phyloP scores from a whole-genome alignment of 2,113 vertebrate genomes.

The Anser brachyrhynchus region DNA sequence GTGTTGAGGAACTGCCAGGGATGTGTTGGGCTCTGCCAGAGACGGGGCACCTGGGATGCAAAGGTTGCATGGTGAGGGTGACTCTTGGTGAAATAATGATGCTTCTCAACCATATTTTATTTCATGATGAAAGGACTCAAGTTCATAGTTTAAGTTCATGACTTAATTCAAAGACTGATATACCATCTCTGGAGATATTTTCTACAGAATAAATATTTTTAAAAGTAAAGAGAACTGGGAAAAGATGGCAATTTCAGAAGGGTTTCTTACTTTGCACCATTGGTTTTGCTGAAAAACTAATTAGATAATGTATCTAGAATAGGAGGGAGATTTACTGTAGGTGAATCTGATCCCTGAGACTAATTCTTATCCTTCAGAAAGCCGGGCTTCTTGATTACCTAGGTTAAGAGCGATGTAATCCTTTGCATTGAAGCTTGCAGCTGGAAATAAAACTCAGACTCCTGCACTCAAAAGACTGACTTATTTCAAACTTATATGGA shows the following conservation, averaged over 20 bases:
- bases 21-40: too few species aligned
- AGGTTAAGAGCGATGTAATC: neutral
- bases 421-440: neutral
- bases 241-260: fast-evolving
- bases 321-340: conserved; percentile 7
- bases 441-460: neutral
- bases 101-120: neutral
- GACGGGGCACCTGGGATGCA: too few species aligned
- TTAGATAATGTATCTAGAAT: neutral
- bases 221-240: neutral
- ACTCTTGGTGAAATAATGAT: neutral
- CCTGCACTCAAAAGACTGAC: neutral
- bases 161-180: neutral
- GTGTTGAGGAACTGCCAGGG: neutral
- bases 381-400: conserved; percentile 6
- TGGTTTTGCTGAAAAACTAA: neutral
- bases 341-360: conserved; percentile 3
- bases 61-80: neutral
- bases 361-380: conserved; percentile 11
- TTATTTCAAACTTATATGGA: neutral
- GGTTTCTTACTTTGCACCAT: neutral
- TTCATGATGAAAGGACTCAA: neutral
- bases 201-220: neutral
- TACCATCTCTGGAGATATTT: neutral
- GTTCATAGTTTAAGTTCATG: neutral